phyloP scores from a whole-genome alignment of 2,797 vertebrate species.

The Carapus acus region DNA sequence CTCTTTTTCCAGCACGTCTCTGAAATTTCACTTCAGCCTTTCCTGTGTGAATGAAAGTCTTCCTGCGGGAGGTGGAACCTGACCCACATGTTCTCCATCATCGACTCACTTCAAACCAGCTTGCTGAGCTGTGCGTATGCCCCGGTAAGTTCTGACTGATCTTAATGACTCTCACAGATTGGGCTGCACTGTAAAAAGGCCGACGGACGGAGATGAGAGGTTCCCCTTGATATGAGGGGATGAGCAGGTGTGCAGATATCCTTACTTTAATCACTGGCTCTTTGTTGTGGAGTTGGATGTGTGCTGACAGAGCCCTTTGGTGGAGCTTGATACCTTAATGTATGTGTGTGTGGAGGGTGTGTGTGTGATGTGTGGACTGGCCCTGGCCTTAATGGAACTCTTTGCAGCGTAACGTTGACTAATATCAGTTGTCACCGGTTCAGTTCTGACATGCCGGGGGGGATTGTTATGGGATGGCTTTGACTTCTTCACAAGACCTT shows the following conservation, averaged over 20 bases:
- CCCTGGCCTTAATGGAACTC: conserved; percentile 31
- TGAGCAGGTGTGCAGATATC: conserved; percentile 56
- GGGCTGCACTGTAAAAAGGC: conserved; percentile 6
- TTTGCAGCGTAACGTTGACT: conserved; percentile 34
- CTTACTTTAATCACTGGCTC: conserved; percentile 53
- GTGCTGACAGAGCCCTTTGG: conserved; percentile 49
- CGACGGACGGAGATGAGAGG: conserved; percentile 33
- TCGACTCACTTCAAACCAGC: conserved; percentile 49
- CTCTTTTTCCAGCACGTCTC: conserved; percentile 1
- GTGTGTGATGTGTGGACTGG: conserved; percentile 43
- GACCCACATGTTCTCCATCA: conserved; percentile 50
- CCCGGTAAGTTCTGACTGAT: conserved; percentile 22
- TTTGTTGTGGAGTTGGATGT: conserved; percentile 46
- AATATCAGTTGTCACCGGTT: conserved; percentile 28
- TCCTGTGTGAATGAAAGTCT: conserved; percentile 21
- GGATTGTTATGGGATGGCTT: conserved; percentile 35
- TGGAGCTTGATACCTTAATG: conserved; percentile 42
- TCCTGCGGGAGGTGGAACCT: conserved; percentile 28
- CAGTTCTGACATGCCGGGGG: conserved; percentile 44
- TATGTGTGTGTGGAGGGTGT: too few species aligned
- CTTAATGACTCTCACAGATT: conserved; percentile 33
- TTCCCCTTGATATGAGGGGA: conserved; percentile 50
- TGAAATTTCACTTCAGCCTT: conserved; percentile 7
- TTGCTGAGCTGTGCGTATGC: conserved; percentile 29
- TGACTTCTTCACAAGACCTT: conserved; percentile 48